Base-by-base conservation (phyloP, 2,113 vertebrate genomes). In the Sciurus niger region DNA sequence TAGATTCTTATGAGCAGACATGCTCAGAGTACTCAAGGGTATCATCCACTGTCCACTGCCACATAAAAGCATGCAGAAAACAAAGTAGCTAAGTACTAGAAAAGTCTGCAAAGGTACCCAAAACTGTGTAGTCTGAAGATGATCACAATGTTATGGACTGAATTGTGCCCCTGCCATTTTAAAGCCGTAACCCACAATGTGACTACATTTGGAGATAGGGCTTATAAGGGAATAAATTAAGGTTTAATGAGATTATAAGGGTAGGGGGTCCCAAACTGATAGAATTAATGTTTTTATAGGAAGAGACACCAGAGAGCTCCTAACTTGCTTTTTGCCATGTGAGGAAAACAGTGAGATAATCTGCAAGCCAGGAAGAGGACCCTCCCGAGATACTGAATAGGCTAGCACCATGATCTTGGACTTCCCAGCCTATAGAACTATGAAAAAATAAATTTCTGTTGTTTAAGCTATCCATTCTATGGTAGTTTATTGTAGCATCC, bases 21-120 rank as follows among this genome's bases (percentile, higher is more conserved):
- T 22, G 43, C 60, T 82, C 68, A 93, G 48, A 93, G 34, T 28
- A 78, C 34, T 65, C 60, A 37, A 85, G 10, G 73, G 12, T 60
- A 46, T 30, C 11, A 9, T 48, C 30, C 79, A 7, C 74, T 46
- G 32, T 48, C n/a, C 78, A 83, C 67, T 83, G 58, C 58, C 58
- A 93, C 40, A 79, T 14, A 93, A 55, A 96, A 93, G n/a, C 65
- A 76, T 37, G 24, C 84, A 83, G 51, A 60, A 80, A 85, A 93
- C 18, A 58, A 92, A 65, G 32, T 6, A 76, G 32, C 55, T 17
- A 43, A 46, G 18, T 43, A 84, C 46, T 72, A 51, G 53, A 72
- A 72, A 84, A 48, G 24, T 48, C 11, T 60, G 53, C 51, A 6
- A n/a, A 80, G 48, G 24, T 60, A 73, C 2, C 10, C 46, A 46